Conservation (phyloP, 2,888 invertebrate species). For the Tanaodytes sp. region DNA sequence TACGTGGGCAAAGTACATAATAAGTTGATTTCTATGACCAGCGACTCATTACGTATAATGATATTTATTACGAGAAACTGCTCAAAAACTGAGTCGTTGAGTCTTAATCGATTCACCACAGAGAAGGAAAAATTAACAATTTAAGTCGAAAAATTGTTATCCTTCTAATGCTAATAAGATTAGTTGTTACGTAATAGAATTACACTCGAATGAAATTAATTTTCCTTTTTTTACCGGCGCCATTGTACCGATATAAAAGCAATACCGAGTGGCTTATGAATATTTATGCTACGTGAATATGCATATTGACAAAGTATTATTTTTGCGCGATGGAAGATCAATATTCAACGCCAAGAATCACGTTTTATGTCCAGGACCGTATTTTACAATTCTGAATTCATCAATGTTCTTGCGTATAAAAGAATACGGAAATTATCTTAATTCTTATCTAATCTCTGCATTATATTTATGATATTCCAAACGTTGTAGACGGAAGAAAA, state of each 20-base stretch:
- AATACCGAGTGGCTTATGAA: constrained; percentile 68
- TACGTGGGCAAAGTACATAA: too few species aligned
- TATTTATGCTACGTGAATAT: constrained; percentile 69
- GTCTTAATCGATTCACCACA: too few species aligned
- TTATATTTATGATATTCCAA: too few species aligned
- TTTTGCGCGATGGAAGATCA: constrained; percentile 67
- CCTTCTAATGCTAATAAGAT: not conserved
- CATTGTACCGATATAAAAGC: constrained; percentile 58
- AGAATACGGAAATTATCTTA: too few species aligned
- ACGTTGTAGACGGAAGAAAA: too few species aligned
- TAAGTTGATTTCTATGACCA: too few species aligned
- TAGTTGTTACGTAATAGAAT: constrained; percentile 21
- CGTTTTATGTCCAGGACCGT: constrained; percentile 55
- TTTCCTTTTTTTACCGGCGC: too few species aligned
- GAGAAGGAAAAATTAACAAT: too few species aligned
- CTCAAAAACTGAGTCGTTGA: too few species aligned
- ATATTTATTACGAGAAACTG: too few species aligned
- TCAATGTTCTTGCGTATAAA: constrained; percentile 83
- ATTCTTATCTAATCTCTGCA: too few species aligned
- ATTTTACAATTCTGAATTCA: constrained; percentile 36
- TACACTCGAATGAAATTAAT: constrained; percentile 35
- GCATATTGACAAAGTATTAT: constrained; percentile 70
- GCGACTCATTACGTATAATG: too few species aligned
- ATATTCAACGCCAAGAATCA: constrained; percentile 60
- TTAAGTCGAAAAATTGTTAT: not conserved